Percentiles rank a stretch among this genome's conserved stretches.
phyloP scores from a whole-genome alignment of 2,797 vertebrate species.

The Myotis planiceps region DNA sequence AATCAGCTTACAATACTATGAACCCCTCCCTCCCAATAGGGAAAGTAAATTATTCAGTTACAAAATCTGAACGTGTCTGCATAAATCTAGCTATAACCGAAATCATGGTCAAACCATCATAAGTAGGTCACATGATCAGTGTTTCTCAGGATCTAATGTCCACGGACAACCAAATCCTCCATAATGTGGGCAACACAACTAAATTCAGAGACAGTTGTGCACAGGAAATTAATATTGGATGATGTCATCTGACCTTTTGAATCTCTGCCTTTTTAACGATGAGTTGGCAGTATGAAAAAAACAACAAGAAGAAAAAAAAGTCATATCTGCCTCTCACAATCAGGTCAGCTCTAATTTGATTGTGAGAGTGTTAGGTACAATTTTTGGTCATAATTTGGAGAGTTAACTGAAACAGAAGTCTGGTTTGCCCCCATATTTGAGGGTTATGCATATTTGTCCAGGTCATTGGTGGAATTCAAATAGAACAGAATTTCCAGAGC shows the following conservation, averaged over 20 bases:
- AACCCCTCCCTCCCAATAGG: neutral
- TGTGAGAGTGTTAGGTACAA: neutral
- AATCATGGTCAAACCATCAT: neutral
- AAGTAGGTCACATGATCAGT: neutral
- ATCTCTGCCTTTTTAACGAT: neutral
- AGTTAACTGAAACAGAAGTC: neutral
- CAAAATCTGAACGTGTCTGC: neutral
- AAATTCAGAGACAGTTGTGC: neutral
- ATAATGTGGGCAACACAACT: neutral
- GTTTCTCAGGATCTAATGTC: neutral
- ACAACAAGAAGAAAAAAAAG: neutral
- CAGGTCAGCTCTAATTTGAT: neutral
- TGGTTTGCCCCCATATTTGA: neutral
- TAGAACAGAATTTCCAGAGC: slow-evolving; percentile 18
- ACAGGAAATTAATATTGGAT: neutral
- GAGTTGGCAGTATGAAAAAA: neutral
- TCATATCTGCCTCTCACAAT: neutral
- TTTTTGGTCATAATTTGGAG: neutral
- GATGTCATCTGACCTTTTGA: neutral
- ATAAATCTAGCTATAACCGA: slow-evolving; percentile 1
- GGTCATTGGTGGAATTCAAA: neutral
- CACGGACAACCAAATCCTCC: neutral
- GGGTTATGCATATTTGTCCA: neutral
- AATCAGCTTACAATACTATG: neutral
- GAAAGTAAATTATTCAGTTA: neutral